Base-by-base conservation (phyloP, 2,113 vertebrate species). In the Tilapia sparmanii region DNA sequence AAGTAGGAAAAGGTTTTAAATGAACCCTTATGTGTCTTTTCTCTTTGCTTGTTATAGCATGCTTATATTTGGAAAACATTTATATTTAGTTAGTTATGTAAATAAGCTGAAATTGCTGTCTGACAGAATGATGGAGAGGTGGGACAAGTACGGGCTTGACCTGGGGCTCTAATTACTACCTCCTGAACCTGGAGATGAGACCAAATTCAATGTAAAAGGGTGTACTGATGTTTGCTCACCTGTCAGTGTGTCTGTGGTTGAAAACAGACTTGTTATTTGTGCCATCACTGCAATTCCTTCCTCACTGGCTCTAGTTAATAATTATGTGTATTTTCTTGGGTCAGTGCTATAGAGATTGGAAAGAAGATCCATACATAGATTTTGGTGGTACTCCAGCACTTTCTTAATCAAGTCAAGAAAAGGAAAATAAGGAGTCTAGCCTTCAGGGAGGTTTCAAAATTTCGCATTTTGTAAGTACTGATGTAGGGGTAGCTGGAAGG, bases 81-180 rank as follows among this genome's bases (percentile, higher is more conserved):
- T 13, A 84, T 88, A 81, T 89, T 89, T 89, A 86, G 82, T 94
- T 80, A 83, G 63, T 88, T 88, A 68, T 57, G 73, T 92, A 93
- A 95, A 94, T 92, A 95, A 92, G 84, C 87, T 86, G 84, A 93
- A 93, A 93, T 95, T 90, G 84, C 84, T 38, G 81, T 94, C 71
- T 95, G 90, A 93, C 92, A 93, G 93, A 91, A 93, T 95, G 93
- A 94, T 92, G 85, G 91, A 93, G 94, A 84, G 89, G 88, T 92
- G 82, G 94, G 93, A 92, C 94, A 91, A 79, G 87, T 87, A 68
- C 78, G 79, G 87, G 86, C 90, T 90, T 91, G 92, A 95, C 93
- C 94, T 90, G 85, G 52, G 76, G 76, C 89, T 94, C 91, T 95
- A 94, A 96, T 95, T 95, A 95, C 94, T 93, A 95, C 90, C 88